These are phyloP conservation scores for Anas capensis DNA, from an alignment of 2,797 vertebrate genomes.

Conservation along the genomic window DNA sequence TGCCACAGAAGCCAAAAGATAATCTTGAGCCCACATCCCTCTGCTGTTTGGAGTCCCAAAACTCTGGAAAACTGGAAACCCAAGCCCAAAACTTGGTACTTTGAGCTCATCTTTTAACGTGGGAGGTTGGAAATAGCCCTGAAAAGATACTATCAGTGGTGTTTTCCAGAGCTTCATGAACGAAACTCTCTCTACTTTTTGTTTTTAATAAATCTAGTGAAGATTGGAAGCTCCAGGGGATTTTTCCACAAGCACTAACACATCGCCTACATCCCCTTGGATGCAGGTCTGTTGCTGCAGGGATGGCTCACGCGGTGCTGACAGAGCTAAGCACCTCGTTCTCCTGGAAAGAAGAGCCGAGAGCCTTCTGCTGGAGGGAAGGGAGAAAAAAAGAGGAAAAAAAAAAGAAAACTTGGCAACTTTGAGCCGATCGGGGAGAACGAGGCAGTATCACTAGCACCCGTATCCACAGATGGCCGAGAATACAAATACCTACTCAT, in stretches of 20 bases:
- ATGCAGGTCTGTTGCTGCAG: not conserved
- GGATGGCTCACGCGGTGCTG: not conserved
- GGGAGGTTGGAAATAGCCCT: not conserved
- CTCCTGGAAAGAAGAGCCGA: slow-evolving; percentile 9
- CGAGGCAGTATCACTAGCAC: not conserved
- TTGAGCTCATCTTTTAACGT: not conserved
- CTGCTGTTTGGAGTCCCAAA: not conserved
- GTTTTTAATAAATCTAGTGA: not conserved
- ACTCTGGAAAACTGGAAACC: not conserved
- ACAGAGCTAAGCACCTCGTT: slow-evolving; percentile 22
- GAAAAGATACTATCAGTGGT: slow-evolving; percentile 22
- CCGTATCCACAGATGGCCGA: not conserved
- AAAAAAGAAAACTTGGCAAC: not conserved
- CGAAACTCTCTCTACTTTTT: not conserved
- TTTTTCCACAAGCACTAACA: slow-evolving; percentile 40
- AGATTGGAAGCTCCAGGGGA: not conserved
- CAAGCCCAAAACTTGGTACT: not conserved
- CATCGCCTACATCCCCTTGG: slow-evolving; percentile 32
- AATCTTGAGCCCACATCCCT: not conserved
- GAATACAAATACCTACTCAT: not conserved
- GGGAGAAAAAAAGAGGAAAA: not conserved
- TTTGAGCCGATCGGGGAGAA: not conserved
- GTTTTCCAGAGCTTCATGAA: not conserved
- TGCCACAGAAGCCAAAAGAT: not conserved
- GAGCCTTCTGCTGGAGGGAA: not conserved